phyloP scores from a whole-genome alignment of 2,113 vertebrate species.

The Brachyhypopomus occidentalis region DNA sequence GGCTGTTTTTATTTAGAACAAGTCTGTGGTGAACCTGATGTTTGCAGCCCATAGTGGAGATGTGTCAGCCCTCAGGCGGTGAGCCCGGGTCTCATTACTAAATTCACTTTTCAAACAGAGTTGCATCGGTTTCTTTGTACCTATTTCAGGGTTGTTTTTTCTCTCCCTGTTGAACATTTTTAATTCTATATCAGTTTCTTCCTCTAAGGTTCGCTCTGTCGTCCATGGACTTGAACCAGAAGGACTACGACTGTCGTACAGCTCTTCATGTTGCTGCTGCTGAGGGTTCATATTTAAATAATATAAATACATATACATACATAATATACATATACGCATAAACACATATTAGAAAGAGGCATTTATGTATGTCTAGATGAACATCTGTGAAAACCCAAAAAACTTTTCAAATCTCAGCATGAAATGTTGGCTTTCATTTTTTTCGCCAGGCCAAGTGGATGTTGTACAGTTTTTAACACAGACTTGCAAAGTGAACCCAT shows the following conservation, averaged over 20 bases:
- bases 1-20: conserved; percentile 77
- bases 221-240: conserved; percentile 84
- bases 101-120: neutral
- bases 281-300: conserved; percentile 70
- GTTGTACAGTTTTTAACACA: conserved; percentile 83
- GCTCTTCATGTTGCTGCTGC: conserved; percentile 83
- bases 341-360: neutral
- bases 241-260: conserved; percentile 84
- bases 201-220: conserved; percentile 82
- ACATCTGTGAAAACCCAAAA: too few species aligned
- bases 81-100: neutral
- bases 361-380: neutral
- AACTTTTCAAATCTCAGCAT: conserved; percentile 6
- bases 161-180: neutral
- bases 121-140: neutral
- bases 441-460: conserved; percentile 77
- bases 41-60: conserved; percentile 87
- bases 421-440: neutral
- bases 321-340: too few species aligned
- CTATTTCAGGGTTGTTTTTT: neutral
- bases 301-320: too few species aligned
- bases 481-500: conserved; percentile 83
- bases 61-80: conserved; percentile 86
- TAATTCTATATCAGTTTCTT: neutral
- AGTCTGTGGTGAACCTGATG: conserved; percentile 83